Percentiles rank a stretch among this genome's conserved stretches.
Conservation (phyloP, 2,797 vertebrate genomes). For the Tenualosa ilisha region DNA sequence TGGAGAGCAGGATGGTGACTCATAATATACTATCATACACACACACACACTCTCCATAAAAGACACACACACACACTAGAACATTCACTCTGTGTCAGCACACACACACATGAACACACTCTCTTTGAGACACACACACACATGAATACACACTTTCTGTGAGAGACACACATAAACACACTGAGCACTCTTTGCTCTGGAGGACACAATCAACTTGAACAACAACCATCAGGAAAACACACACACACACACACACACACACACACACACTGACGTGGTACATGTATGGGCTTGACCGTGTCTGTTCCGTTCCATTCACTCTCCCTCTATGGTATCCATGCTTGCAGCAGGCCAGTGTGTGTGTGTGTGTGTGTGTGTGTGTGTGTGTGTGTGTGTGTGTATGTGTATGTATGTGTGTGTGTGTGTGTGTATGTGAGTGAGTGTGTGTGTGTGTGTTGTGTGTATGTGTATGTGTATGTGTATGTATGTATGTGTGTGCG, state of each 20-base stretch:
- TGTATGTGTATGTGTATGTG: too few relatives aligned
- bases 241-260: too few relatives aligned
- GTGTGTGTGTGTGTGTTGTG: neutral
- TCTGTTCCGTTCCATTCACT: neutral
- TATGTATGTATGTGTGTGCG: too few relatives aligned
- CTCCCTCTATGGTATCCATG: neutral
- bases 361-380: neutral
- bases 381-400: neutral
- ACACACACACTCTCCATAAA: conserved; percentile 6
- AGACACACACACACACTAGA: too few relatives aligned
- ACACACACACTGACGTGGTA: neutral
- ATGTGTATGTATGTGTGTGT: neutral
- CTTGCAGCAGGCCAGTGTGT: neutral
- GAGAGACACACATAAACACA: neutral
- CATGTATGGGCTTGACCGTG: neutral
- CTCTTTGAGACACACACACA: neutral
- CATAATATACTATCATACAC: conserved; percentile 47
- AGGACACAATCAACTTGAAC: too few relatives aligned
- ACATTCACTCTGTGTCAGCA: too few relatives aligned
- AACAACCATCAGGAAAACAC: too few relatives aligned
- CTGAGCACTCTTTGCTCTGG: neutral
- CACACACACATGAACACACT: neutral
- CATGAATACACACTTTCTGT: neutral
- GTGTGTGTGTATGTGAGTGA: neutral
- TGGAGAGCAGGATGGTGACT: conserved; percentile 24